Conservation (phyloP, 2,888 invertebrate genomes). For the Lasiommata megera region DNA sequence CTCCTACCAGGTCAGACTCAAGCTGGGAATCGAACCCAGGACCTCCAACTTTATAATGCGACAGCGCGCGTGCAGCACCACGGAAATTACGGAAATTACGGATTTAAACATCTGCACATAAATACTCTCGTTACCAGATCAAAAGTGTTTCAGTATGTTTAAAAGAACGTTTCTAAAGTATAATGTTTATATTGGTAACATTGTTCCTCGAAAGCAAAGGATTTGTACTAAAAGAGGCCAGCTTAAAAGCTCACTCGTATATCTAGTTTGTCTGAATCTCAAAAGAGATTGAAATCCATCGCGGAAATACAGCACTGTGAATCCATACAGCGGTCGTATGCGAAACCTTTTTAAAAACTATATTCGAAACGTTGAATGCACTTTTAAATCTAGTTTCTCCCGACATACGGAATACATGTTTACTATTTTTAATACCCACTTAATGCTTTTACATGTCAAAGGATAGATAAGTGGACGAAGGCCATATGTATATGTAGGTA, state of each 20-base stretch:
- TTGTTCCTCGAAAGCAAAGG: background rate
- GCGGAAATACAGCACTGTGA: conserved; percentile 13
- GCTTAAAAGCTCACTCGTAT: conserved; percentile 18
- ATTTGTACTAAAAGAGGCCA: background rate
- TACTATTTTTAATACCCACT: background rate
- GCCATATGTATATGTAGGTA: no score
- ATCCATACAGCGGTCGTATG: conserved; percentile 1
- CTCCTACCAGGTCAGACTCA: no score
- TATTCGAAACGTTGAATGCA: conserved; percentile 3
- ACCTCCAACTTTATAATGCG: no score
- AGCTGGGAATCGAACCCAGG: no score
- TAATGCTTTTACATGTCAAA: no score
- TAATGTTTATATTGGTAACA: background rate
- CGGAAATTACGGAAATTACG: no score
- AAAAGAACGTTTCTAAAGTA: background rate
- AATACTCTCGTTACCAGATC: no score
- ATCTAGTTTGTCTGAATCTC: conserved; percentile 15
- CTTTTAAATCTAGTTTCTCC: background rate
- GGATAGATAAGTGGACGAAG: no score
- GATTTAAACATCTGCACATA: no score
- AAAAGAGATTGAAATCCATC: conserved; percentile 18
- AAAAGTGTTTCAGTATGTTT: background rate
- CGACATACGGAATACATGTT: background rate
- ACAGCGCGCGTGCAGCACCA: no score
- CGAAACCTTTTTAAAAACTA: conserved; percentile 4